These are phyloP conservation scores for Catharus minimus DNA, from an alignment of 2,113 vertebrate species.

Conservation along the genomic window DNA sequence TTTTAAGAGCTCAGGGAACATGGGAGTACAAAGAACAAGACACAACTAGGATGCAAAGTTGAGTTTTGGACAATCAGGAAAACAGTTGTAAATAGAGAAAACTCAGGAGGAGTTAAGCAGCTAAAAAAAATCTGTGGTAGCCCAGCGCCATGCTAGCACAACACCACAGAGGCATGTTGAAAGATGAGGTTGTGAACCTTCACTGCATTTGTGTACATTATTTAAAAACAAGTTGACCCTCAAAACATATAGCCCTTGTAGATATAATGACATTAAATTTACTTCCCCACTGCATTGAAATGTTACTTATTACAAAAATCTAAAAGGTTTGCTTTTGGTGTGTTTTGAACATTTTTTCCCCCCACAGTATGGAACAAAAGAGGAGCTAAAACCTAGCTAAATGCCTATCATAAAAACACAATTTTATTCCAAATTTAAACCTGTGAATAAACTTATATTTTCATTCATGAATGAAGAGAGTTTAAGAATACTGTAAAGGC, in stretches of 20 bases:
- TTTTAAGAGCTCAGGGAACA: neutral
- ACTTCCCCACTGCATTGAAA: neutral
- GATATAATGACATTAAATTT: neutral
- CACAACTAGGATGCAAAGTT: neutral
- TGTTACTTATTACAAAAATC: neutral
- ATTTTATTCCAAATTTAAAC: neutral
- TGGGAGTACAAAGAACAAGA: neutral
- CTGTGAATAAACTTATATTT: neutral
- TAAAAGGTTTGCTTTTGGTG: neutral
- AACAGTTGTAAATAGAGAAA: neutral
- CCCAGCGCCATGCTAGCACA: neutral
- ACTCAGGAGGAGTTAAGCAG: neutral
- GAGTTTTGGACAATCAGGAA: neutral
- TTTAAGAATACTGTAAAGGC: neutral
- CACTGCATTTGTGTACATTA: neutral
- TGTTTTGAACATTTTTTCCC: neutral
- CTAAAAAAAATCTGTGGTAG: neutral
- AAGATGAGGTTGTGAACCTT: neutral
- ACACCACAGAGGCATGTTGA: neutral
- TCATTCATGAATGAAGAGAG: neutral
- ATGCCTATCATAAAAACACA: neutral
- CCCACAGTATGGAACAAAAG: neutral
- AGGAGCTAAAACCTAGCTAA: neutral
- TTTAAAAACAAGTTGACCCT: neutral
- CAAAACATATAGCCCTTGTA: neutral